Evolutionary conservation across 2,797 vertebrate genomes (phyloP), one percentile per base, ranked within the genome.

Genomic region (Sebastiscus albofasciatus): DNA sequence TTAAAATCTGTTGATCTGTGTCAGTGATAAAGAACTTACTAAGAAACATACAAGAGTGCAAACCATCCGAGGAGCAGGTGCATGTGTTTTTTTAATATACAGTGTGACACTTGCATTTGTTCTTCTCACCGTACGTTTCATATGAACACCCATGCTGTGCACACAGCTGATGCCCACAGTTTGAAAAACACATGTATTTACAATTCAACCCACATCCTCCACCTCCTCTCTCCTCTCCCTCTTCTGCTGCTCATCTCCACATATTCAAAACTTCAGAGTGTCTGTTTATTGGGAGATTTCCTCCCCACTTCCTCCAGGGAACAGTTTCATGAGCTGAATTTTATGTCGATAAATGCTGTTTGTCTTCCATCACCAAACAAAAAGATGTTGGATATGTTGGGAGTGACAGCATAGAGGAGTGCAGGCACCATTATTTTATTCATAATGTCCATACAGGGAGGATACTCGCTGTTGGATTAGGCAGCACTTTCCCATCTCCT

Each of bases 391-490:
- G 36, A 42, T 42, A 79, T 61, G 58, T 69, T 77, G 42, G 46
- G 71, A 74, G 69, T 36, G 54, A 73, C 39, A 82, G 82, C 59
- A 61, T 24, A 65, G 20, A 52, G 52, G 36, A 75, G 68, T 71
- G 42, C 33, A n/a, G 22, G 78, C 82, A 84, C 52, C 66, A 12
- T 89, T 90, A 68, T 79, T 89, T 86, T 88, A 88, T 90, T 90
- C 81, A 87, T 89, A 68, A 27, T 72, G 80, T 74, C 55, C 66
- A 72, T 66, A 67, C 59, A 82, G 71, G 65, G 31, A 62, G 70
- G 61, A 59, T 46, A 36, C 65, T 58, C 66, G 72, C 55, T 73
- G 76, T 56, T 67, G 60, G 65, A 89, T 88, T 69, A 84, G 76
- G 79, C 71, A 27, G 42, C 29, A 5, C 33, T 71, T 72, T 81